Percentiles rank a stretch among this genome's conserved stretches.
phyloP scores from a whole-genome alignment of 2,797 vertebrate genomes.

The Aphelocoma californica region DNA sequence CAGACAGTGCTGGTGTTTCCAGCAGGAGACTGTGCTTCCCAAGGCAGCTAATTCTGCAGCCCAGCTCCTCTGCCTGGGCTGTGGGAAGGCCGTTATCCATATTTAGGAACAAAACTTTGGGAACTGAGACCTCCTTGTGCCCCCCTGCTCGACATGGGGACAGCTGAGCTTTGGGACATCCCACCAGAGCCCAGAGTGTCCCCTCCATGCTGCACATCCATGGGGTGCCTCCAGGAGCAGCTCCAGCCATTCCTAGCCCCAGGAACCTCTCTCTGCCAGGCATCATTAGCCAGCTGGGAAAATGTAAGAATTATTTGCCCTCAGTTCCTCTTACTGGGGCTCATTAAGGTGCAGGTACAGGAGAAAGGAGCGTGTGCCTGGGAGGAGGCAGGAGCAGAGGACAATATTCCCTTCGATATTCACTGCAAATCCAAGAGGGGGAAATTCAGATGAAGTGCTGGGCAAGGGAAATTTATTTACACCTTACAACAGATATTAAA shows the following conservation, averaged over 20 bases:
- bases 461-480: neutral
- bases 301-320: neutral
- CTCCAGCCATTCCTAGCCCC: neutral
- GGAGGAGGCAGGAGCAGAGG: neutral
- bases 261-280: neutral
- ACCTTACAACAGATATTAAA: neutral
- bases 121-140: fast-evolving
- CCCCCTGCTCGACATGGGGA: fast-evolving
- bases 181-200: fast-evolving
- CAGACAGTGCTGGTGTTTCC: neutral
- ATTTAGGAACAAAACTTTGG: neutral
- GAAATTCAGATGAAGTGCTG: neutral
- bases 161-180: neutral
- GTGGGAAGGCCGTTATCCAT: fast-evolving
- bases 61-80: neutral
- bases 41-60: neutral
- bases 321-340: neutral
- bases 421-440: neutral
- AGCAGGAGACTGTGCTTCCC: neutral
- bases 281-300: neutral
- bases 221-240: neutral
- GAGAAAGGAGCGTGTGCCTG: fast-evolving
- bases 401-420: neutral
- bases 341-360: neutral
- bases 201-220: fast-evolving